phyloP scores from a whole-genome alignment of 2,888 invertebrate genomes.

The Pachymerium ferrugineum region DNA sequence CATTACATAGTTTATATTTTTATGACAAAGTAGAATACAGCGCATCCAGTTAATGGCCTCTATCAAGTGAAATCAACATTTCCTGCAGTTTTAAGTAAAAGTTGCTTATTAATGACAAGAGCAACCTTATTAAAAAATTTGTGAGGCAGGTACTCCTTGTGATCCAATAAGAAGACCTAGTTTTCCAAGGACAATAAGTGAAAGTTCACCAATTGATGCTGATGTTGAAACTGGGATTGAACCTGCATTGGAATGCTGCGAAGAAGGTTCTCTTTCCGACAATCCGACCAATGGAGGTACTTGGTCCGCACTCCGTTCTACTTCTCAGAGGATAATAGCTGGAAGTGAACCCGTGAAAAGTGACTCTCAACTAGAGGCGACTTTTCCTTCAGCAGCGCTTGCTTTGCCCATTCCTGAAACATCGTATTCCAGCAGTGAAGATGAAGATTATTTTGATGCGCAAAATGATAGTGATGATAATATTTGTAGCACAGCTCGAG shows the following conservation, averaged over 20 bases:
- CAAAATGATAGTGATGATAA: slow-evolving; percentile 56
- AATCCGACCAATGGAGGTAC: neutral
- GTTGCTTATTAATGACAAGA: neutral
- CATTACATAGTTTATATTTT: neutral
- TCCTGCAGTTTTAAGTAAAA: neutral
- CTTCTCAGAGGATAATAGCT: neutral
- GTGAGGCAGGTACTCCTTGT: neutral
- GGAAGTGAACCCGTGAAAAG: neutral
- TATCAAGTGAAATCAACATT: slow-evolving; percentile 54
- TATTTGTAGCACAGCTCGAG: slow-evolving; percentile 6
- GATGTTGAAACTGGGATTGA: slow-evolving; percentile 58
- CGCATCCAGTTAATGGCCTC: slow-evolving; percentile 83
- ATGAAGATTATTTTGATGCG: slow-evolving; percentile 89
- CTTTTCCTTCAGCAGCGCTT: slow-evolving; percentile 49
- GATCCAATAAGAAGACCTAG: neutral
- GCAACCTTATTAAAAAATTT: neutral
- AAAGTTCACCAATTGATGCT: slow-evolving; percentile 34
- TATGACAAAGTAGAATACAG: slow-evolving; percentile 69
- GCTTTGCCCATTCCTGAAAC: slow-evolving; percentile 75
- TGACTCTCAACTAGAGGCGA: neutral
- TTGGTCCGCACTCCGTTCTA: neutral
- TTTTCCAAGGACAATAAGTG: neutral
- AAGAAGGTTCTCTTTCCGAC: slow-evolving; percentile 41
- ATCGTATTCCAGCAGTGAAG: slow-evolving; percentile 97
- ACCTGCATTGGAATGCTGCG: slow-evolving; percentile 60